phyloP scores from a whole-genome alignment of 2,888 invertebrate species.

The Chrysolina haemoptera region DNA sequence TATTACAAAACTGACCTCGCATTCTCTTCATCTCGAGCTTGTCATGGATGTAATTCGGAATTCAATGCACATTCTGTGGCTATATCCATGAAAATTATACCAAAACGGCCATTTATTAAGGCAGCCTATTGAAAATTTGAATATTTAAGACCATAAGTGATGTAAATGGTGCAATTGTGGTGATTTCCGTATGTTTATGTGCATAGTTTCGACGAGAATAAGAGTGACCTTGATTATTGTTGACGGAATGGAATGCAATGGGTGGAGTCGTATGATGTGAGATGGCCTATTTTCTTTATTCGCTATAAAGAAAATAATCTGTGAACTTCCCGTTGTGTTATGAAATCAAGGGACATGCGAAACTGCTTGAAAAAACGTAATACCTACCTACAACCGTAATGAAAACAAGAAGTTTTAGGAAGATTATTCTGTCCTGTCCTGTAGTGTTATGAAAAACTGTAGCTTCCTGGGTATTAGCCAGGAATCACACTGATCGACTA shows the following conservation, averaged over 20 bases:
- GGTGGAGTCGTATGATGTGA: constrained; percentile 28
- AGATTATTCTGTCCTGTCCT: too few species aligned
- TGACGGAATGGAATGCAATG: constrained; percentile 31
- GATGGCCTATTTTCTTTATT: neutral
- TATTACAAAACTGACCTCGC: constrained; percentile 49
- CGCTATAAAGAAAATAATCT: neutral
- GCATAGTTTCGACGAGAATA: constrained; percentile 20
- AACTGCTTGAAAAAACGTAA: neutral
- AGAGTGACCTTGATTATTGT: constrained; percentile 28
- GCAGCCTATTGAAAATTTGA: constrained; percentile 6
- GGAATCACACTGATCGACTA: too few species aligned
- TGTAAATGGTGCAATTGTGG: constrained; percentile 18
- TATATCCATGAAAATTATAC: neutral
- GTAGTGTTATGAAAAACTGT: too few species aligned
- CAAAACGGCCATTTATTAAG: constrained; percentile 1
- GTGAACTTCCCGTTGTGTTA: neutral
- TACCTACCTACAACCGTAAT: too few species aligned
- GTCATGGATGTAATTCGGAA: neutral
- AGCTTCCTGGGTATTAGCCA: too few species aligned
- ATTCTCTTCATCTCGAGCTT: constrained; percentile 33
- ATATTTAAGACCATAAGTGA: constrained; percentile 22
- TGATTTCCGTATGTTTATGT: constrained; percentile 35
- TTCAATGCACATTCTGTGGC: constrained; percentile 23
- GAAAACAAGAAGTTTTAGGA: too few species aligned
- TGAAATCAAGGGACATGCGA: neutral